Conservation (phyloP, 1,140 invertebrate species). For the Coelopa frigida region DNA sequence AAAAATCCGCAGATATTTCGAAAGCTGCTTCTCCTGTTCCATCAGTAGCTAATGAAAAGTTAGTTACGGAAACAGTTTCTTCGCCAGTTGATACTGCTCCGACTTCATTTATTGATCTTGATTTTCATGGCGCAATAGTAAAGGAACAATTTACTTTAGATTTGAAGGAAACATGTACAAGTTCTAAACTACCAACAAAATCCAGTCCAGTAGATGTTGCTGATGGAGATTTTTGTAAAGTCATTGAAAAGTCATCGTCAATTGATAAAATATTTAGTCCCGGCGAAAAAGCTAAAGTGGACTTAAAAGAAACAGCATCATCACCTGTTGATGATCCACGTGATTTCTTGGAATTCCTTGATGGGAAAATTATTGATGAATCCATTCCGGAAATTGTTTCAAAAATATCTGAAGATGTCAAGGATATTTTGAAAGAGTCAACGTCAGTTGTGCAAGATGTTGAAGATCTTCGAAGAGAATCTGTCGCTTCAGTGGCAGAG, state of each 20-base stretch:
- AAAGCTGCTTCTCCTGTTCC: neutral
- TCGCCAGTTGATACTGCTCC: constrained; percentile 29
- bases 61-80: constrained; percentile 23
- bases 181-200: constrained; percentile 24
- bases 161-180: constrained; percentile 10
- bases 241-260: too few relatives aligned
- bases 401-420: too few relatives aligned
- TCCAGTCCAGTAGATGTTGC: constrained; percentile 38
- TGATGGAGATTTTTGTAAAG: constrained; percentile 24
- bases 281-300: neutral
- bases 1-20: too few relatives aligned
- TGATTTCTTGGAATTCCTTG: too few relatives aligned
- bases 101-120: constrained; percentile 4
- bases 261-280: too few relatives aligned
- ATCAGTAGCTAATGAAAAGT: neutral
- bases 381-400: too few relatives aligned
- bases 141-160: constrained; percentile 4
- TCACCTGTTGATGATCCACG: neutral
- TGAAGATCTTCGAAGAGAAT: constrained; percentile 5
- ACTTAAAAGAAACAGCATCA: neutral
- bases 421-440: too few relatives aligned
- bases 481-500: neutral
- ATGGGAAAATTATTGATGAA: too few relatives aligned
- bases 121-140: neutral
- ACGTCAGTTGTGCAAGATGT: constrained; percentile 15